phyloP scores from a whole-genome alignment of 2,797 vertebrate species.

The Masticophis lateralis region DNA sequence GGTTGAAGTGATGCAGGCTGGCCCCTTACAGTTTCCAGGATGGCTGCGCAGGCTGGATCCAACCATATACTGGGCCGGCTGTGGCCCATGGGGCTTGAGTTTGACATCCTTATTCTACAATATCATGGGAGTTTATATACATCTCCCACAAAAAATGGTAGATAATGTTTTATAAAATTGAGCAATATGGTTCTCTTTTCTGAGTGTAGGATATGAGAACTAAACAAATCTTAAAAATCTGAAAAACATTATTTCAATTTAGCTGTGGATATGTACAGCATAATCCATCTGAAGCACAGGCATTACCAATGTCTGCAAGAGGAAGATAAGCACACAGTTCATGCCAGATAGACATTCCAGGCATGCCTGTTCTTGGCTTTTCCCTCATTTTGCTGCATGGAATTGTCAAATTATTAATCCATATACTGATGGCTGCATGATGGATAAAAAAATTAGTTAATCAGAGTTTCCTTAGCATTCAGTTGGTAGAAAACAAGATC shows the following conservation, averaged over 20 bases:
- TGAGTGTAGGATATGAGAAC: neutral
- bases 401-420: slow-evolving; percentile 1
- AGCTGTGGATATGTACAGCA: neutral
- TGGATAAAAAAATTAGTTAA: slow-evolving; percentile 1
- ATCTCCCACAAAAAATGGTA: neutral
- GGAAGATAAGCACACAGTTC: neutral
- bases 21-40: too few species aligned
- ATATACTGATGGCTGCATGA: neutral
- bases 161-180: neutral
- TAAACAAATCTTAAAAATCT: neutral
- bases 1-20: too few species aligned
- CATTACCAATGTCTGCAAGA: neutral
- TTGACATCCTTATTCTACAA: neutral
- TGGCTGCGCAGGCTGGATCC: too few species aligned
- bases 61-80: too few species aligned
- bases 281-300: neutral
- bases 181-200: neutral
- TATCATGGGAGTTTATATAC: neutral
- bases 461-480: neutral
- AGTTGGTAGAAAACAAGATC: neutral
- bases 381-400: neutral
- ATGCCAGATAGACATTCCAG: neutral
- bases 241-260: neutral
- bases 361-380: neutral
- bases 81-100: too few species aligned